phyloP scores from a whole-genome alignment of 2,113 vertebrate species.

The Dascyllus trimaculatus region DNA sequence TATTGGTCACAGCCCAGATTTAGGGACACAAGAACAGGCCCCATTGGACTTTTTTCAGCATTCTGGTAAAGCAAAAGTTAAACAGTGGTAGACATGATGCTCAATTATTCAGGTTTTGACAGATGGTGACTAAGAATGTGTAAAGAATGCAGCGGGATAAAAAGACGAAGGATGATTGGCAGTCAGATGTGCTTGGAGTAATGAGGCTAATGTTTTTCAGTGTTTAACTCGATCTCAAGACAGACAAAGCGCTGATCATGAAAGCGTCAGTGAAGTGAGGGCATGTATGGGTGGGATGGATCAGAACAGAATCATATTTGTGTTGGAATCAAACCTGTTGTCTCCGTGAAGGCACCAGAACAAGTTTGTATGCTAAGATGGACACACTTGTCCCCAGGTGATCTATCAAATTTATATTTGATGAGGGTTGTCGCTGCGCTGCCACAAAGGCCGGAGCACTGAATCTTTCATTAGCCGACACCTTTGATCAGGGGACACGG shows the following conservation, averaged over 20 bases:
- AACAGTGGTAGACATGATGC: constrained; percentile 37
- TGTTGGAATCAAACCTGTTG: too few relatives aligned
- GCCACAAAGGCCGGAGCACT: neutral
- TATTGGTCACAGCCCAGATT: constrained; percentile 5
- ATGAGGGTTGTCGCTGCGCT: constrained; percentile 30
- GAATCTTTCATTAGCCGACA: constrained; percentile 39
- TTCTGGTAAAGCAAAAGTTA: constrained; percentile 49
- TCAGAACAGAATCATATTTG: neutral
- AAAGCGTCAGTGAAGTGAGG: neutral
- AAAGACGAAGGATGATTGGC: constrained; percentile 54
- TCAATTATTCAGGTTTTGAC: constrained; percentile 64
- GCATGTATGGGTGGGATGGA: too few relatives aligned
- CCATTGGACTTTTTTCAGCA: constrained; percentile 10
- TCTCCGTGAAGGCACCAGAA: neutral
- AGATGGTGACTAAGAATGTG: constrained; percentile 67
- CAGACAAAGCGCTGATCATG: neutral
- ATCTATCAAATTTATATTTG: constrained; percentile 27
- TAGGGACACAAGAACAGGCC: too few relatives aligned
- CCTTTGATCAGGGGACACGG: constrained; percentile 11
- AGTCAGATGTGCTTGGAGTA: constrained; percentile 41
- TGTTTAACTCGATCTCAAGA: constrained; percentile 26
- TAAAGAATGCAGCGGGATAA: constrained; percentile 53
- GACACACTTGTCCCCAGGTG: neutral
- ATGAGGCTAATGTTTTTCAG: constrained; percentile 43
- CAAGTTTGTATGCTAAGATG: neutral